phyloP scores from a whole-genome alignment of 2,888 invertebrate genomes.

The Melieria crassipennis region DNA sequence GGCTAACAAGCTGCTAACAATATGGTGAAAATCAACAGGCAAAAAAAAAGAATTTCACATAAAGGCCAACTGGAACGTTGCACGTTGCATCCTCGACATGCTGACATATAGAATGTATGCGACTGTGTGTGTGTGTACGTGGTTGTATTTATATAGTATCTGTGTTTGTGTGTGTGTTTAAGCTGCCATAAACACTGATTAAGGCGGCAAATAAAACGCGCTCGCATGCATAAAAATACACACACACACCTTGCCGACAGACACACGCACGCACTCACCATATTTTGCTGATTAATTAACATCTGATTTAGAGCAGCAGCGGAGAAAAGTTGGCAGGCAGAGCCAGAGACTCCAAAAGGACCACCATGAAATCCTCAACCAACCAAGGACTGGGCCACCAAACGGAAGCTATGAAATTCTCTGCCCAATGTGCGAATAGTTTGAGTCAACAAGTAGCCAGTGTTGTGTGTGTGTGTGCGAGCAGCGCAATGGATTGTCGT shows the following conservation, averaged over 20 bases:
- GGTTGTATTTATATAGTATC: conserved; percentile 7
- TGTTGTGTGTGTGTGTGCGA: no score
- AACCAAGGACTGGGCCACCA: conserved; percentile 33
- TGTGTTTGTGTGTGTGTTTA: conserved; percentile 20
- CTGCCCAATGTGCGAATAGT: conserved; percentile 11
- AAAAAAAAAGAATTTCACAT: conserved; percentile 1
- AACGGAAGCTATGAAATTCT: conserved; percentile 33
- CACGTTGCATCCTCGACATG: neutral
- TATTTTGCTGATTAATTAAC: conserved; percentile 59
- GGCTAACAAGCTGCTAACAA: conserved; percentile 58
- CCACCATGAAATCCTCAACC: conserved; percentile 44
- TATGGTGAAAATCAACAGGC: conserved; percentile 41
- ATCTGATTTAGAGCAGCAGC: conserved; percentile 39
- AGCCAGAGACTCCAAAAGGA: conserved; percentile 36
- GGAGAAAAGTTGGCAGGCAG: conserved; percentile 14
- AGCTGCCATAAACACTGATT: conserved; percentile 36
- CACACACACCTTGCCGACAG: neutral
- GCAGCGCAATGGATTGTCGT: no score
- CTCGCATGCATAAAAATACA: conserved; percentile 15
- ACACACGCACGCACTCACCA: conserved; percentile 2
- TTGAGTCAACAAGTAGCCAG: conserved; percentile 14
- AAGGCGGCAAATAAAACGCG: conserved; percentile 44
- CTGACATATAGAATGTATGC: conserved; percentile 2
- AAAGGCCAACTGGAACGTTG: neutral
- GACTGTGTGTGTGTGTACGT: neutral